Percentiles rank a stretch among this genome's conserved stretches.
Conservation (phyloP, 2,113 vertebrate species). For the Psammodynastes pulverulentus region DNA sequence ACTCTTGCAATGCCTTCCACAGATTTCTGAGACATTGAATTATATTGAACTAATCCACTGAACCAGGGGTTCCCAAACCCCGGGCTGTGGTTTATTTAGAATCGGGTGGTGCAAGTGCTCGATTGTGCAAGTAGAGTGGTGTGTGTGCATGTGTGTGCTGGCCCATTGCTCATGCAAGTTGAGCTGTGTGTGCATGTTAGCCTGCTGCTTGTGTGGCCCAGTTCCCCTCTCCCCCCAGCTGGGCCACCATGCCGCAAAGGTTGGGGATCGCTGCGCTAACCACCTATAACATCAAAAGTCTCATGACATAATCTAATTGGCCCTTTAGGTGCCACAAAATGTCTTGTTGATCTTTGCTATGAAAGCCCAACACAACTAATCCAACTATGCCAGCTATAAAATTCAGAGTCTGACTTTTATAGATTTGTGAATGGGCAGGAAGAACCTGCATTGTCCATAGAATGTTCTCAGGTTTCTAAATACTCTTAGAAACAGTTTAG, state of each 20-base stretch:
- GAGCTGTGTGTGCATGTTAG: neutral
- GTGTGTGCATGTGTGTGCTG: fast-evolving
- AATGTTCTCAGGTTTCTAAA: neutral
- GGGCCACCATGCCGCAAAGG: neutral
- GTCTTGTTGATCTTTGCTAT: neutral
- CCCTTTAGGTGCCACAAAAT: neutral
- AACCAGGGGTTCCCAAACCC: no score
- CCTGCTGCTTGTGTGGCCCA: fast-evolving
- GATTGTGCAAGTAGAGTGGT: neutral
- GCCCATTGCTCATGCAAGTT: neutral
- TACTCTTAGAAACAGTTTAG: neutral
- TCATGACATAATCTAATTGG: neutral
- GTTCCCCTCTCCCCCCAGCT: neutral
- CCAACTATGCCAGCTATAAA: neutral
- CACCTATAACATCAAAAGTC: neutral
- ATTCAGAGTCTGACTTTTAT: neutral
- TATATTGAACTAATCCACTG: neutral
- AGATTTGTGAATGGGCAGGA: neutral
- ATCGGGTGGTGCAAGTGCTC: fast-evolving
- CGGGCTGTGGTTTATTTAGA: neutral
- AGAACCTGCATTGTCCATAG: neutral
- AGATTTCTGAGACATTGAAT: neutral
- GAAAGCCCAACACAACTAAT: neutral
- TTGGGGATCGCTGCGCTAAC: neutral
- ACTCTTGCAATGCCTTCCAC: neutral